Evolutionary conservation across 2,113 vertebrate species (phyloP).

Genomic region (Falcunculus frontatus): DNA sequence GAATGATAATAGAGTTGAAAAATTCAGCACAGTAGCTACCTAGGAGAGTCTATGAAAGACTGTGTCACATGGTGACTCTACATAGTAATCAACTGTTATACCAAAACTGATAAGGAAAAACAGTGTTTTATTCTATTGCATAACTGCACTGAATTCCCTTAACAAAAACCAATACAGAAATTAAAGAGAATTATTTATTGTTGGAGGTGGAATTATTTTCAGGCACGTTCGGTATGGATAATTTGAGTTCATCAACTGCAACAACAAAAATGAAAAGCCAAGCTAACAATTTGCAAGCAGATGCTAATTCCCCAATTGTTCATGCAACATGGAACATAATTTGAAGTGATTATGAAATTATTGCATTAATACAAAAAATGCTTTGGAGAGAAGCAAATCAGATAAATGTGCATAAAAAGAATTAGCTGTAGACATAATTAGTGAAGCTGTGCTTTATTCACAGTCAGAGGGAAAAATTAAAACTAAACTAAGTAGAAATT

Average conservation of each 20-base stretch:
- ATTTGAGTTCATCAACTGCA: constrained; percentile 29
- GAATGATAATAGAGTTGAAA: neutral
- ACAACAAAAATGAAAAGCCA: constrained; percentile 34
- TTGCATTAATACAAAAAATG: constrained; percentile 42
- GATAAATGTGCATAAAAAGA: constrained; percentile 44
- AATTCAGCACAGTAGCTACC: neutral
- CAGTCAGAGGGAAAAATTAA: constrained; percentile 1
- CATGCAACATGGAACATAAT: constrained; percentile 44
- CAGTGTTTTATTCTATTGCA: neutral
- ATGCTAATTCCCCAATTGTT: constrained; percentile 58
- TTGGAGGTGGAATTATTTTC: constrained; percentile 2
- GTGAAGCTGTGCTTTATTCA: constrained; percentile 9
- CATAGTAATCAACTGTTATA: neutral
- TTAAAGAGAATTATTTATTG: constrained; percentile 16
- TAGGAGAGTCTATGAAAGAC: neutral
- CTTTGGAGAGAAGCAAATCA: constrained; percentile 49
- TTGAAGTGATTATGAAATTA: constrained; percentile 56
- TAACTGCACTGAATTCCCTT: neutral
- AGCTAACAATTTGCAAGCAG: constrained; percentile 34
- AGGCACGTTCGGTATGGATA: neutral
- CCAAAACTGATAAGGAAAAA: neutral
- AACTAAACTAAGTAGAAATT: neutral
- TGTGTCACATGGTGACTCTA: neutral
- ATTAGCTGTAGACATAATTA: constrained; percentile 28
- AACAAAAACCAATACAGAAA: neutral